Evolutionary conservation across 1,140 invertebrate genomes (phyloP), one percentile per base, ranked within the genome.

Genomic region (Drosophila pruinosa): DNA sequence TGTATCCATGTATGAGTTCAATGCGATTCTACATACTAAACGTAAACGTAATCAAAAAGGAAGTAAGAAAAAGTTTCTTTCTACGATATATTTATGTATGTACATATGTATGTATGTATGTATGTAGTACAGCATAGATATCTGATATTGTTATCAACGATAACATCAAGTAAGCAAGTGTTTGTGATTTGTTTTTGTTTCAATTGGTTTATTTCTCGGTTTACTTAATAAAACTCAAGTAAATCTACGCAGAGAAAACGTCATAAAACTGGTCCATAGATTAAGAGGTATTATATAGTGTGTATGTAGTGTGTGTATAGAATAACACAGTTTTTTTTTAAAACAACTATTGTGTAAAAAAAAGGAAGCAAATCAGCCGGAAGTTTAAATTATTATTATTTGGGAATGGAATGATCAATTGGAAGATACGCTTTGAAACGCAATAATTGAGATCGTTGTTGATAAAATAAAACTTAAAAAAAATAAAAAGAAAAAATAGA

Each of bases 221-320:
- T 67, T 67, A 70, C 67, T 64, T 70, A 39, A 70, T 70, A 64
- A 36, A 72, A 52, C 64, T 62, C 54, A 63, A 72, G 56, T 76
- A 78, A 78, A 47, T 61, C 22, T 67, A 61, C 43, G 57, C 67
- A 57, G 81, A 61, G 67, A 70, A 64, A 47, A 64, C 64, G 62
- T 80, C 48, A 75, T 67, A 74, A 63, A 85, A 81, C 69, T 85
- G 81, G 81, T 85, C 81, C 81, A 85, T 85, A 86, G 81, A 85
- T 81, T 77, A 81, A 81, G 81, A 85, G 81, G 81, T 85, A 85
- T 86, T 85, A 78, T 68, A 72, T 61, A 73, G 72, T 73, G 59
- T 70, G 50, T 15, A 61, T 75, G 8, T 31, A 47, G 34, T 58
- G 15, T 50, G 10, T 39, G 26, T 17, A 17, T 57, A 10, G 7